Evolutionary conservation across 2,888 invertebrate genomes (phyloP).

Genomic region (Lymantria dispar): DNA sequence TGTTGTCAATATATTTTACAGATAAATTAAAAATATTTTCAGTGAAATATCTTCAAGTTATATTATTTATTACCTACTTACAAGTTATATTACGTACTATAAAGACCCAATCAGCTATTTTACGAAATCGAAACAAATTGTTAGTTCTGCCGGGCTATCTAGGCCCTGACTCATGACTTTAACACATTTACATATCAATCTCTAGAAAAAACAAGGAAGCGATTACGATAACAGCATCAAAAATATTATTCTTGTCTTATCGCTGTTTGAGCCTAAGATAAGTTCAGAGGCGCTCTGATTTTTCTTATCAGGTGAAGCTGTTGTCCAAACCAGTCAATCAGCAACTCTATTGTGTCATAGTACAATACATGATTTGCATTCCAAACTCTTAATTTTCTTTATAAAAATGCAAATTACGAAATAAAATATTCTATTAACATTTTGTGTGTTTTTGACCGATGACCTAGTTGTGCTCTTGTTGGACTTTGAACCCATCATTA

Average conservation of each 20-base stretch:
- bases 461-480: conserved; percentile 33
- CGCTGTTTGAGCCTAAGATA: conserved; percentile 18
- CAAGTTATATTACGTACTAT: too few species aligned
- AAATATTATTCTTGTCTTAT: conserved; percentile 23
- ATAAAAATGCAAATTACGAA: conserved; percentile 9
- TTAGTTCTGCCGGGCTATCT: background rate
- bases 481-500: conserved; percentile 34
- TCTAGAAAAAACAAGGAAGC: conserved; percentile 14
- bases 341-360: background rate
- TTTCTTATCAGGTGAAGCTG: conserved; percentile 16
- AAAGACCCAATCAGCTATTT: background rate
- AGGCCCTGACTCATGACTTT: conserved; percentile 11
- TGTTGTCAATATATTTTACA: too few species aligned
- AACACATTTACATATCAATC: conserved; percentile 7
- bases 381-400: background rate
- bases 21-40: too few species aligned
- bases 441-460: conserved; percentile 28
- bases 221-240: conserved; percentile 10
- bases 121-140: background rate
- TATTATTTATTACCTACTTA: too few species aligned
- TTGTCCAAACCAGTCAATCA: conserved; percentile 1
- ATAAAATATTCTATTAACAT: conserved; percentile 22
- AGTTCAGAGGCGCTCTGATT: conserved; percentile 24
- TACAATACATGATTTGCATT: background rate
- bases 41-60: too few species aligned